These are phyloP conservation scores for Florisuga fusca DNA, from an alignment of 2,797 vertebrate species.

Conservation along the genomic window DNA sequence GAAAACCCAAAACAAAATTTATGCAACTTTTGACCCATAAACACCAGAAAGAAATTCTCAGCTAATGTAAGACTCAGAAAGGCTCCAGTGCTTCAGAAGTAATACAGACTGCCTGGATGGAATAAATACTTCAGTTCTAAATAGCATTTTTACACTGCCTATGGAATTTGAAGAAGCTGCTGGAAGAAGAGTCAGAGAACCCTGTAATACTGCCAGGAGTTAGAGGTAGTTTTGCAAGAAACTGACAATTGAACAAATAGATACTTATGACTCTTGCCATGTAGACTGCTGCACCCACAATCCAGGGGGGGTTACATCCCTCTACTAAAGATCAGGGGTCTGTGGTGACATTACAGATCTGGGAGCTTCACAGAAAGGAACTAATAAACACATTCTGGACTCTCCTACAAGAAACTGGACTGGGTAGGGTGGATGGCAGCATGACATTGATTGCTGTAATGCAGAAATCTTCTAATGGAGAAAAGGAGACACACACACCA, in stretches of 20 bases:
- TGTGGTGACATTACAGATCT: background rate
- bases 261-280: background rate
- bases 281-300: background rate
- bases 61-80: background rate
- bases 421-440: background rate
- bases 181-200: background rate
- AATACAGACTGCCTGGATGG: background rate
- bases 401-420: background rate
- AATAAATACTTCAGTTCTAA: background rate
- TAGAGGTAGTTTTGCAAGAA: background rate
- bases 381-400: background rate
- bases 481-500: background rate
- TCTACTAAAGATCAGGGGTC: background rate
- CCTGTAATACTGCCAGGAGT: background rate
- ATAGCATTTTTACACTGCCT: background rate
- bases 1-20: background rate
- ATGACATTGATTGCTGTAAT: background rate
- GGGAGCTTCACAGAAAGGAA: background rate
- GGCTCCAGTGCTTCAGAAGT: background rate
- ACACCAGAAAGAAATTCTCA: background rate
- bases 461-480: background rate
- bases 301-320: background rate
- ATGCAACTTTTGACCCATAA: background rate
- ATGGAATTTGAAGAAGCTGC: background rate
- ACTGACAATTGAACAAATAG: background rate